These are phyloP conservation scores for Ciona savignyi DNA, from an alignment of 23 tunicate genomes.

Conservation along the genomic window DNA sequence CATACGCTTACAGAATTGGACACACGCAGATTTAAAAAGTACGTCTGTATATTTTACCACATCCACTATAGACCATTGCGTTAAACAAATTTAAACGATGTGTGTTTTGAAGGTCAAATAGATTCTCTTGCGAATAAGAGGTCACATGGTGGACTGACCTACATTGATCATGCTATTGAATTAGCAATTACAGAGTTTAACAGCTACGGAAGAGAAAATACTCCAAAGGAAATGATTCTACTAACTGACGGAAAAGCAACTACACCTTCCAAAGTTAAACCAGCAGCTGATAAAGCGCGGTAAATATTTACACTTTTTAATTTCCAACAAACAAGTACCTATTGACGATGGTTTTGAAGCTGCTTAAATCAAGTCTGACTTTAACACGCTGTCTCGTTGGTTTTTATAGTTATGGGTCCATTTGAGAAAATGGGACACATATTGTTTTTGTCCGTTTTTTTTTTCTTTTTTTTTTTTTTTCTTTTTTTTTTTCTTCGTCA, in stretches of 20 bases:
- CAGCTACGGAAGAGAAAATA: not conserved
- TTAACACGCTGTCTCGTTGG: too few species aligned
- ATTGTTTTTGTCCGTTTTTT: too few species aligned
- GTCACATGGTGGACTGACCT: not conserved
- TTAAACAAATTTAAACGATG: too few species aligned
- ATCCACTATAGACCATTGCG: too few species aligned
- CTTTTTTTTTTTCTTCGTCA: too few species aligned
- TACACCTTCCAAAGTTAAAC: not conserved
- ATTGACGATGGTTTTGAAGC: too few species aligned
- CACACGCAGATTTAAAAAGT: not conserved
- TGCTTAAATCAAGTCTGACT: too few species aligned
- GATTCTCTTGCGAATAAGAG: too few species aligned
- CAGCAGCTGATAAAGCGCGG: not conserved
- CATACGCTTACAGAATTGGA: not conserved
- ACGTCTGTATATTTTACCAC: not conserved
- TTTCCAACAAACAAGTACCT: not conserved
- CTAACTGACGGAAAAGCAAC: not conserved
- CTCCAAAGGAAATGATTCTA: slow-evolving; percentile 1
- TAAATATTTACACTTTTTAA: not conserved
- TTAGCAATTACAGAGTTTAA: not conserved
- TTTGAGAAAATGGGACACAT: too few species aligned
- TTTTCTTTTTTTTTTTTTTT: too few species aligned
- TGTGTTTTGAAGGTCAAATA: too few species aligned
- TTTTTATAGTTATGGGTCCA: too few species aligned
- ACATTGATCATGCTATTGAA: not conserved